phyloP scores from a whole-genome alignment of 2,113 vertebrate genomes.

The Conger conger region DNA sequence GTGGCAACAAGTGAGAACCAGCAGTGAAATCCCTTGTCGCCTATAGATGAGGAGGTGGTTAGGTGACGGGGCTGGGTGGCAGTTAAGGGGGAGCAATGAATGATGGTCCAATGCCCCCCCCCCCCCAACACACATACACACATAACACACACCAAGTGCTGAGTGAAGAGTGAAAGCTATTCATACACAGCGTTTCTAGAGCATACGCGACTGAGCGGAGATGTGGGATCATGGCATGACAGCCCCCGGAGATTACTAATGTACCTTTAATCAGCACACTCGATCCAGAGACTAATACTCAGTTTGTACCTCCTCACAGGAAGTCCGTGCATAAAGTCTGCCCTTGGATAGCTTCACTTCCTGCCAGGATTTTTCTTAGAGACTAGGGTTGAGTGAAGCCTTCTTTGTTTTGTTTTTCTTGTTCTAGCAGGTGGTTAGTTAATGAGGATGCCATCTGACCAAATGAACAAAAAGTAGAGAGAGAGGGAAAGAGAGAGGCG shows the following conservation, averaged over 20 bases:
- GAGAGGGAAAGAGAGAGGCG: background rate
- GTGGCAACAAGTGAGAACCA: conserved; percentile 14
- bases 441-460: conserved; percentile 63
- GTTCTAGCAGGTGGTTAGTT: conserved; percentile 44
- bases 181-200: background rate
- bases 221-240: background rate
- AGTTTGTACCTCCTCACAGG: conserved; percentile 30
- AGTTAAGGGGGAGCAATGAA: background rate
- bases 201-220: background rate
- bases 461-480: background rate
- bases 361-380: conserved; percentile 48
- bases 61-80: too few species aligned
- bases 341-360: conserved; percentile 44
- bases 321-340: conserved; percentile 54
- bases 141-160: background rate
- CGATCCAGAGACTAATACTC: conserved; percentile 50
- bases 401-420: conserved; percentile 38
- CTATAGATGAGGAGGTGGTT: background rate
- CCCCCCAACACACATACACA: background rate
- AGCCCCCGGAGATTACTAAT: background rate
- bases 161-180: background rate
- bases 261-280: conserved; percentile 44
- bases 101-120: background rate
- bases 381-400: conserved; percentile 43
- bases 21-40: conserved; percentile 24